These are phyloP conservation scores for Hermatobates lingyangjiaoensis DNA, from an alignment of 1,140 invertebrate species.

Conservation along the genomic window DNA sequence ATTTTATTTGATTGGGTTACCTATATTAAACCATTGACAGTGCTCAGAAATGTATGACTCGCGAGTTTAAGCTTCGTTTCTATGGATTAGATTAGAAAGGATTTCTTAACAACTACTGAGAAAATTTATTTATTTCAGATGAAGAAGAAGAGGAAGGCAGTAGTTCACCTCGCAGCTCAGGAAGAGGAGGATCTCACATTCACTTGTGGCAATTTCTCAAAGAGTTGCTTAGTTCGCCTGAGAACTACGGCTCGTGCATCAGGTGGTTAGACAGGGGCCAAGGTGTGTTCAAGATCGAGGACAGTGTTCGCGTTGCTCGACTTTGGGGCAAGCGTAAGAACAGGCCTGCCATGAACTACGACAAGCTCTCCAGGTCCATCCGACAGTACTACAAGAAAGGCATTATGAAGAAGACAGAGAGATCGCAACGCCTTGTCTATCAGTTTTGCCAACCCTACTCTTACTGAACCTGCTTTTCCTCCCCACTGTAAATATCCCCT, in stretches of 20 bases:
- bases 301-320: slow-evolving; percentile 84
- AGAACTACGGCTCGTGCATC: slow-evolving; percentile 77
- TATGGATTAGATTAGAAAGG: not conserved
- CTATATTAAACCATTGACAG: too few relatives aligned
- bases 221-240: slow-evolving; percentile 73
- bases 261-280: slow-evolving; percentile 86
- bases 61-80: too few relatives aligned
- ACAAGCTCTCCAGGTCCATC: slow-evolving; percentile 93
- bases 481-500: slow-evolving; percentile 5
- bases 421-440: slow-evolving; percentile 94
- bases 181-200: slow-evolving; percentile 58
- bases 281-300: slow-evolving; percentile 98
- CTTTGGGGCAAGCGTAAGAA: slow-evolving; percentile 96
- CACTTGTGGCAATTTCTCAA: slow-evolving; percentile 99
- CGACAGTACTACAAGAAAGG: slow-evolving; percentile 99
- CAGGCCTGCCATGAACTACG: slow-evolving; percentile 97
- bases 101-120: not conserved
- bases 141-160: slow-evolving; percentile 23
- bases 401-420: slow-evolving; percentile 98
- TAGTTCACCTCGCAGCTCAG: slow-evolving; percentile 18
- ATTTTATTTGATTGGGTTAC: too few relatives aligned
- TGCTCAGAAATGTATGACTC: too few relatives aligned
- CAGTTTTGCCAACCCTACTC: slow-evolving; percentile 94
- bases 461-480: slow-evolving; percentile 32
- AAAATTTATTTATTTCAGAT: slow-evolving; percentile 24